Conservation (phyloP, 2,113 vertebrate genomes). For the Naja naja region DNA sequence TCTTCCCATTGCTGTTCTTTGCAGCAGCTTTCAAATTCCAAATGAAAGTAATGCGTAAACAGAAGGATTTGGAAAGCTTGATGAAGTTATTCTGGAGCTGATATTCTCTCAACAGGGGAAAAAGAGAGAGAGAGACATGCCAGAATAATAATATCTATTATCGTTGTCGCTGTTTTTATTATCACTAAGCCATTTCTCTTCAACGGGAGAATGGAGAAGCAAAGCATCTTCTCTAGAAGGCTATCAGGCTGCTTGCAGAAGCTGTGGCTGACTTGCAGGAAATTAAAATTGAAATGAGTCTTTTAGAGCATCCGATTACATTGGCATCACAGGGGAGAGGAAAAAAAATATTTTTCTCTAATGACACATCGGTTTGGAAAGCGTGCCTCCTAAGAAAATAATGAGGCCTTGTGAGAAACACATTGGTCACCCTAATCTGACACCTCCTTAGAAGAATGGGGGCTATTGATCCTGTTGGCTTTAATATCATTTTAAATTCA, state of each 20-base stretch:
- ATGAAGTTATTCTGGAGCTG: constrained; percentile 38
- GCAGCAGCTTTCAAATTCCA: constrained; percentile 41
- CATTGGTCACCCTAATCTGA: neutral
- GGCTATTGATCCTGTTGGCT: neutral
- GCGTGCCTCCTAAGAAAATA: constrained; percentile 21
- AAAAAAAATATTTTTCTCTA: neutral
- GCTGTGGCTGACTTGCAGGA: constrained; percentile 4
- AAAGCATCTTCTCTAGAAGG: neutral
- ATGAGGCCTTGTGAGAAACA: constrained; percentile 7
- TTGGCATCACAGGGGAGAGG: neutral
- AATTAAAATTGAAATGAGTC: constrained; percentile 55
- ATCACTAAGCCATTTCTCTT: constrained; percentile 48
- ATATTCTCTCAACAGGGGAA: constrained; percentile 30
- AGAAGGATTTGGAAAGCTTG: constrained; percentile 58
- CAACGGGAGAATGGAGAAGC: constrained; percentile 15
- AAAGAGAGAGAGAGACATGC: neutral
- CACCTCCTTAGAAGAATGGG: neutral
- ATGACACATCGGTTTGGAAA: neutral
- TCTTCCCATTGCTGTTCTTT: constrained; percentile 45
- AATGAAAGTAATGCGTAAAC: constrained; percentile 42
- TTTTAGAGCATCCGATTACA: constrained; percentile 10
- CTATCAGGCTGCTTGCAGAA: constrained; percentile 22
- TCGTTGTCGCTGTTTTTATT: neutral
- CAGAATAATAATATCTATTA: neutral
- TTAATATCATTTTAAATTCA: neutral